These are phyloP conservation scores for Amphimallon solstitiale DNA, from an alignment of 2,888 invertebrate species.

Conservation along the genomic window DNA sequence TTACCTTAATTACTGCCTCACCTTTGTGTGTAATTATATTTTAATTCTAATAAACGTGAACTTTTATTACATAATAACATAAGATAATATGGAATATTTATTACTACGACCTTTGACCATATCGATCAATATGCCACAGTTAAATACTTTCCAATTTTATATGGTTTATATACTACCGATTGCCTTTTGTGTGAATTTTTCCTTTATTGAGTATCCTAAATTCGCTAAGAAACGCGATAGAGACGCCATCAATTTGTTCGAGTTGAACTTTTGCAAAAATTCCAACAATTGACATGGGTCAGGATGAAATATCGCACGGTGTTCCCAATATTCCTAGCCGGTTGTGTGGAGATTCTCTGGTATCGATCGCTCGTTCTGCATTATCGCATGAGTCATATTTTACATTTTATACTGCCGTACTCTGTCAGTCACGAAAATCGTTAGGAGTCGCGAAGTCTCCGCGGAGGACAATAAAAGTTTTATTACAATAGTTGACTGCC, in stretches of 20 bases:
- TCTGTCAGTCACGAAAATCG: not conserved
- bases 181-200: no score
- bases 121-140: no score
- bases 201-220: not conserved
- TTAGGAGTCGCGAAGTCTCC: conserved; percentile 1
- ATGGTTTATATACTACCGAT: no score
- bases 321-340: no score
- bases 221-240: not conserved
- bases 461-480: conserved; percentile 3
- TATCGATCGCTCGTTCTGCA: conserved; percentile 22
- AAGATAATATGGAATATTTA: no score
- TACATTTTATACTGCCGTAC: not conserved
- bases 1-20: no score
- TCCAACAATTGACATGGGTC: conserved; percentile 2
- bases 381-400: conserved; percentile 19
- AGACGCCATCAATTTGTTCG: not conserved
- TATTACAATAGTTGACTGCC: conserved; percentile 3
- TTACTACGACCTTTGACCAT: no score
- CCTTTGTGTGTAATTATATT: no score
- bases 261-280: conserved; percentile 22
- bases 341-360: not conserved
- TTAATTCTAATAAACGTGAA: no score
- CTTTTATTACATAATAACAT: no score
- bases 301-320: not conserved
- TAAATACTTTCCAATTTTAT: no score